Percentiles rank a stretch among this genome's conserved stretches.
Evolutionary conservation across 2,797 vertebrate genomes (phyloP).

Genomic region (Mycteria americana): DNA sequence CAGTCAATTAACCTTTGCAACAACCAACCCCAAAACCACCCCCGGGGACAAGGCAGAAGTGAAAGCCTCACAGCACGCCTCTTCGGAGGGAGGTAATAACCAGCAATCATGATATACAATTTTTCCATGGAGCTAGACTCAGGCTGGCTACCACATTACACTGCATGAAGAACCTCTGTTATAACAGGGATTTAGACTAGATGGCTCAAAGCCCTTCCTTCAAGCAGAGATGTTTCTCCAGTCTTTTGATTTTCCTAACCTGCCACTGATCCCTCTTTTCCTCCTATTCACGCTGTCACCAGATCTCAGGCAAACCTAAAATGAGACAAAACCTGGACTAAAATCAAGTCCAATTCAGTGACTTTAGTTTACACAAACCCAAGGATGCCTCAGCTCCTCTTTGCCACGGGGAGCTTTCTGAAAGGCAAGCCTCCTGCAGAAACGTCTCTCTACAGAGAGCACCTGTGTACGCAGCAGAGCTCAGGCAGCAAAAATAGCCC

Average conservation of each 20-base stretch:
- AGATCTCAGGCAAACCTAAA: neutral
- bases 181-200: neutral
- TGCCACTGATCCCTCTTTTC: neutral
- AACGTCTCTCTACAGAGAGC: neutral
- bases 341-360: neutral
- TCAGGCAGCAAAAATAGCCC: neutral
- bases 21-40: neutral
- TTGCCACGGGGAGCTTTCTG: neutral
- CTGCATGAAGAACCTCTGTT: neutral
- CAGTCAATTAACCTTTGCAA: neutral
- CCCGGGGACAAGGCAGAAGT: neutral
- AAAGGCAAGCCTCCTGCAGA: neutral
- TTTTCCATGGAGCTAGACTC: neutral
- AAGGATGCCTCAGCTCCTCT: neutral
- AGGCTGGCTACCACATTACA: neutral
- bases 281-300: neutral
- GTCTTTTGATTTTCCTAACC: neutral
- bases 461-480: neutral
- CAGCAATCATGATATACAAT: neutral
- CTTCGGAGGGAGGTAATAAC: neutral
- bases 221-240: neutral
- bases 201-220: neutral
- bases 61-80: neutral
- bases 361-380: neutral
- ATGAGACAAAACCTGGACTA: neutral